Evolutionary conservation across 2,113 vertebrate genomes (phyloP), one percentile per base, ranked within the genome.

Genomic region (Nipponia nippon): DNA sequence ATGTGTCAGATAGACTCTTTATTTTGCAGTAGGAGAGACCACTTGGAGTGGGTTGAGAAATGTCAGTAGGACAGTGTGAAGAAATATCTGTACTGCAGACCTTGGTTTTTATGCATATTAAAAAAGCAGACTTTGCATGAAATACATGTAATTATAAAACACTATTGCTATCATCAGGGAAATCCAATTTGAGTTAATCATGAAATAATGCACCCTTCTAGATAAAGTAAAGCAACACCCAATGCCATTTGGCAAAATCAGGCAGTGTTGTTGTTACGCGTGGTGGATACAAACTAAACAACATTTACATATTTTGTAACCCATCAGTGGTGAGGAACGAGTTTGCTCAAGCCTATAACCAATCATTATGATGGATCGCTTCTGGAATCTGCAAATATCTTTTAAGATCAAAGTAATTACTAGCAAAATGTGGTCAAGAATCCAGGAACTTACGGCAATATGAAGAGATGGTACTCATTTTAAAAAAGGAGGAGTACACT

Each of bases 301-400:
- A 34, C 3, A 77, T 93, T 95, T 91, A 62, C 66, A n/a, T 96
- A 47, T 94, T 82, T 91, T 93, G 87, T 76, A 91, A 95, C 38
- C 69, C 78, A 13, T 50, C 67, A 34, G 18, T 50, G 66, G 66
- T 3, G 4, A 83, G 62, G 49, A 94, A 83, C 0, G 0, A 49
- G 32, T 87, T 94, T 91, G 53, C 55, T 97, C 69, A 84, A 94
- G 63, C 44, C 55, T 91, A 10, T 40, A 76, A 72, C 49, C 36
- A 78, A 55, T 95, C 69, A n/a, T 87, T 95, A 76, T n/a, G 44
- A 76, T 92, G 78, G 89, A 93, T 95, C 27, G n/a, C 25, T 75
- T 78, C 17, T 0, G 8, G 83, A 82, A 92, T 82, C 80, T 92
- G 47, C 65, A 59, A 83, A 21, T 89, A 82, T 81, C 47, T 84